phyloP scores from a whole-genome alignment of 2,888 invertebrate species.

The Rugalucina vietnamica region DNA sequence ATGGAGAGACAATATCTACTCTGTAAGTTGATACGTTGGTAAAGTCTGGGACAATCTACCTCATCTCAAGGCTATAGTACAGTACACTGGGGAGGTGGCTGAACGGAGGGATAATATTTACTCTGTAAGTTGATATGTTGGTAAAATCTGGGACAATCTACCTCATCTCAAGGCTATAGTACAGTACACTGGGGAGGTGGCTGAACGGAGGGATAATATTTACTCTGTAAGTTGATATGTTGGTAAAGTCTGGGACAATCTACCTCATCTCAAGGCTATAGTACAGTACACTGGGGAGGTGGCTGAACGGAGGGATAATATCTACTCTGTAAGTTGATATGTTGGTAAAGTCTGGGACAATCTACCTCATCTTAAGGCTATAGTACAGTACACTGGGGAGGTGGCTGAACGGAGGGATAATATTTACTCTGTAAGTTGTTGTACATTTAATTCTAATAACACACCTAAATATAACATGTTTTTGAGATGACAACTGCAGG shows the following conservation, averaged over 20 bases:
- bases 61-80: conserved; percentile 90
- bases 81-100: conserved; percentile 85
- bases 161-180: conserved; percentile 90
- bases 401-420: conserved; percentile 69
- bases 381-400: conserved; percentile 87
- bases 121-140: conserved; percentile 80
- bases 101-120: conserved; percentile 73
- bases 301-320: conserved; percentile 67
- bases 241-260: conserved; percentile 77
- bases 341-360: conserved; percentile 79
- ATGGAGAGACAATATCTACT: conserved; percentile 71
- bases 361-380: conserved; percentile 88
- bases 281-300: conserved; percentile 86
- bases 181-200: conserved; percentile 85
- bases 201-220: conserved; percentile 69
- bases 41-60: conserved; percentile 80
- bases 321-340: conserved; percentile 80
- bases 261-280: conserved; percentile 89
- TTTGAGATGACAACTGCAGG: too few species aligned
- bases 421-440: conserved; percentile 79
- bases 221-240: conserved; percentile 81
- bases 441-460: too few species aligned
- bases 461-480: too few species aligned
- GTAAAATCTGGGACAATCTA: conserved; percentile 78
- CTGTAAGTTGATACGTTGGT: too few species aligned